Conservation (phyloP, 2,113 vertebrate species). For the Aythya baeri region DNA sequence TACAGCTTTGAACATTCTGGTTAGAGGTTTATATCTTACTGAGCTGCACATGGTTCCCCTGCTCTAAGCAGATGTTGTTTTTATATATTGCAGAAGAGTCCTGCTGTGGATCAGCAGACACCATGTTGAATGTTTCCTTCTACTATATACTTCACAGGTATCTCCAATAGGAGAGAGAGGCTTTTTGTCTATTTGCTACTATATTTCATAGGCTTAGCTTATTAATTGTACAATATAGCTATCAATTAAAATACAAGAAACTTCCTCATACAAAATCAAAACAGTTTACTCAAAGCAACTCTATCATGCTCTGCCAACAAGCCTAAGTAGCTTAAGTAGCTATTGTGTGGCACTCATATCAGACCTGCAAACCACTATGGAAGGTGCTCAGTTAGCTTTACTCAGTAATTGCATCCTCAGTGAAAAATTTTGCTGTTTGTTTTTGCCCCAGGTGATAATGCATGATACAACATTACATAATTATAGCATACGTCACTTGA, state of each 20-base stretch:
- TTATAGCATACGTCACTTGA: neutral
- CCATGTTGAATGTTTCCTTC: neutral
- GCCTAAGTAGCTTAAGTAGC: neutral
- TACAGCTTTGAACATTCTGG: constrained; percentile 43
- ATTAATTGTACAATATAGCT: neutral
- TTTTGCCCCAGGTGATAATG: neutral
- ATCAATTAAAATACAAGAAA: neutral
- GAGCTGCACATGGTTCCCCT: neutral
- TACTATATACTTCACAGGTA: neutral
- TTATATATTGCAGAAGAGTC: neutral
- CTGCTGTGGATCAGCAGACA: constrained; percentile 18
- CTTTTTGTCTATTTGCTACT: neutral
- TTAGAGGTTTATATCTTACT: neutral
- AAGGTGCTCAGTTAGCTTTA: constrained; percentile 14
- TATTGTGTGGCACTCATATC: neutral
- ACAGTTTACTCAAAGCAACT: neutral
- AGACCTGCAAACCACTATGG: neutral
- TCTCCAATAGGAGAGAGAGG: neutral
- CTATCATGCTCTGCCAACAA: neutral
- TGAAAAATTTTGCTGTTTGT: neutral
- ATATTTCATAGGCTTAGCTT: neutral
- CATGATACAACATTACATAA: neutral
- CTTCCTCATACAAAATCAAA: neutral
- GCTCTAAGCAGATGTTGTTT: neutral
- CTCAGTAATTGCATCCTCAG: neutral